A percentile compares a stretch with the other conserved stretches of the same genome.
phyloP scores from a whole-genome alignment of 2,888 invertebrate species.

The Pyrochroa serraticornis region DNA sequence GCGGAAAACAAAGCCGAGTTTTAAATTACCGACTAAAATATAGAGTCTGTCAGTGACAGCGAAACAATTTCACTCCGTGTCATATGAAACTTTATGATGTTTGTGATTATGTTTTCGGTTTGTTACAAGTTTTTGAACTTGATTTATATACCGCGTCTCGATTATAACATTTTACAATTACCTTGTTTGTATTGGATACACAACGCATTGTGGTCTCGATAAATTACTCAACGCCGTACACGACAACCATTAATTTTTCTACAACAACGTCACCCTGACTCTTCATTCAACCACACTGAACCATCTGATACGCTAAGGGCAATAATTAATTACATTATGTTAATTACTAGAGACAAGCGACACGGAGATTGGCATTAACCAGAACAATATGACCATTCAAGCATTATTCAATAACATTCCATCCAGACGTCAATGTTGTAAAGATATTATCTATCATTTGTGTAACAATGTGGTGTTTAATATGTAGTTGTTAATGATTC shows the following conservation, averaged over 20 bases:
- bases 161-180: constrained; percentile 36
- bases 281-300: no score
- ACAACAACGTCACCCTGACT: no score
- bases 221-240: background rate
- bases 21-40: constrained; percentile 52
- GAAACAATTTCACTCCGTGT: constrained; percentile 49
- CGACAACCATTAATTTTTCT: no score
- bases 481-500: constrained; percentile 8
- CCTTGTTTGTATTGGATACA: constrained; percentile 16
- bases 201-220: constrained; percentile 1
- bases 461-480: constrained; percentile 5
- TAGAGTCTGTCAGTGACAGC: constrained; percentile 50
- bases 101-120: constrained; percentile 48
- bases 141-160: constrained; percentile 42
- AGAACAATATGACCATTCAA: constrained; percentile 1
- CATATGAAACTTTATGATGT: constrained; percentile 52
- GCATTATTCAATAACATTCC: constrained; percentile 5
- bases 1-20: constrained; percentile 49
- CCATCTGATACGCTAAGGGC: background rate
- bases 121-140: constrained; percentile 42
- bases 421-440: constrained; percentile 8
- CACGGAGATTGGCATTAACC: constrained; percentile 9
- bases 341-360: constrained; percentile 6
- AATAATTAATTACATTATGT: constrained; percentile 16
- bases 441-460: constrained; percentile 21